Conservation (phyloP, 2,113 vertebrate genomes). For the Saccopteryx bilineata region DNA sequence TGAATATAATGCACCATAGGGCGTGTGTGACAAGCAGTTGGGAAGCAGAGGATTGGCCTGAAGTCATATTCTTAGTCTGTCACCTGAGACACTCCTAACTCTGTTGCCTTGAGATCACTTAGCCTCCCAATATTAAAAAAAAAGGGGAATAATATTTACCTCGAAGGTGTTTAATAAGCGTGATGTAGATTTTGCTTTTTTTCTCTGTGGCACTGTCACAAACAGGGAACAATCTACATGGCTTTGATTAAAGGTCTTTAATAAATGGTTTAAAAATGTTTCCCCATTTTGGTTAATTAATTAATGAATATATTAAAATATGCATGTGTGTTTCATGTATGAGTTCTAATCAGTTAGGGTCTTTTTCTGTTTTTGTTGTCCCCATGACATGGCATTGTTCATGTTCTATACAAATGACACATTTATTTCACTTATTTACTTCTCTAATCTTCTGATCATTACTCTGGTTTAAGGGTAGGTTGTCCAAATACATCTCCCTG, state of each 20-base stretch:
- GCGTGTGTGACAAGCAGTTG: fast-evolving
- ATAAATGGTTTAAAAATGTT: background rate
- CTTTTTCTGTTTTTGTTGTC: background rate
- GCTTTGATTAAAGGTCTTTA: background rate
- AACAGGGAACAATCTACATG: background rate
- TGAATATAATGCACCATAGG: background rate
- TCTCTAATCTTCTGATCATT: background rate
- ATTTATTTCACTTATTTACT: constrained; percentile 42
- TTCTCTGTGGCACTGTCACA: background rate
- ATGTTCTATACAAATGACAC: background rate
- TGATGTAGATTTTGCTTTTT: background rate
- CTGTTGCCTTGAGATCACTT: background rate
- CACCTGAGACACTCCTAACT: too few relatives aligned
- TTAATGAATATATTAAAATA: background rate
- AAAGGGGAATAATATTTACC: background rate
- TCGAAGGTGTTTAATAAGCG: background rate
- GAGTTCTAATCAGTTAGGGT: background rate
- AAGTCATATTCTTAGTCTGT: background rate
- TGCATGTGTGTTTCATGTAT: background rate
- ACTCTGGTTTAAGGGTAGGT: constrained; percentile 25
- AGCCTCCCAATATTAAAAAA: background rate
- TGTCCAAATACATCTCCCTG: constrained; percentile 54
- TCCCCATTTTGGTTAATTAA: background rate
- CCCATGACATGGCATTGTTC: background rate
- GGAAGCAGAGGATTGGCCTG: fast-evolving